These are phyloP conservation scores for Notarius lentiginosus DNA, from an alignment of 2,113 vertebrate genomes.

Conservation along the genomic window DNA sequence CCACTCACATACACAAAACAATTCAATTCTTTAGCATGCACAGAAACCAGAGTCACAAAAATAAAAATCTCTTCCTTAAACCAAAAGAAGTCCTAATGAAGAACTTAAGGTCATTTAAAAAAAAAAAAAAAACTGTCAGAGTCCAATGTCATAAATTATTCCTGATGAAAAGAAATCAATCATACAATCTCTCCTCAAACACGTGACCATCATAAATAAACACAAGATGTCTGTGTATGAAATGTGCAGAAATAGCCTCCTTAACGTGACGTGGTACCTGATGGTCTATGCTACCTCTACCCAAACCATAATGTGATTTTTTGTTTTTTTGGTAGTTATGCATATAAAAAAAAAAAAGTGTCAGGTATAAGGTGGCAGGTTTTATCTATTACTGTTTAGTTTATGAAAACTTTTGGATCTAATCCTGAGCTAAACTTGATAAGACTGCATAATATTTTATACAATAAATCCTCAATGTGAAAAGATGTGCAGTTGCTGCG, in stretches of 20 bases:
- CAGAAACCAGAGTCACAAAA: conserved; percentile 10
- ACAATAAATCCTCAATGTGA: not conserved
- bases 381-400: not conserved
- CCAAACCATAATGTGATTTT: not conserved
- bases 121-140: not conserved
- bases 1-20: not conserved
- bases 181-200: too few species aligned
- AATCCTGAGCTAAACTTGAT: not conserved
- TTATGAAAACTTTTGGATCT: not conserved
- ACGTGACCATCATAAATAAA: not conserved
- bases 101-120: not conserved
- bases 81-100: not conserved
- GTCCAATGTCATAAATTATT: not conserved
- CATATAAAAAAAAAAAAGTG: not conserved
- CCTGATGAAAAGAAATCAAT: not conserved
- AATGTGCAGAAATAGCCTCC: not conserved
- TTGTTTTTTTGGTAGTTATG: too few species aligned
- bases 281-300: not conserved
- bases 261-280: too few species aligned
- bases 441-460: not conserved
- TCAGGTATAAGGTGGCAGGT: not conserved
- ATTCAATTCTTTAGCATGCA: conserved; percentile 5
- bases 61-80: conserved; percentile 10
- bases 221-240: not conserved
- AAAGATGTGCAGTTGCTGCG: not conserved